These are phyloP conservation scores for Irena cyanogastra DNA, from an alignment of 2,113 vertebrate species.

Conservation along the genomic window DNA sequence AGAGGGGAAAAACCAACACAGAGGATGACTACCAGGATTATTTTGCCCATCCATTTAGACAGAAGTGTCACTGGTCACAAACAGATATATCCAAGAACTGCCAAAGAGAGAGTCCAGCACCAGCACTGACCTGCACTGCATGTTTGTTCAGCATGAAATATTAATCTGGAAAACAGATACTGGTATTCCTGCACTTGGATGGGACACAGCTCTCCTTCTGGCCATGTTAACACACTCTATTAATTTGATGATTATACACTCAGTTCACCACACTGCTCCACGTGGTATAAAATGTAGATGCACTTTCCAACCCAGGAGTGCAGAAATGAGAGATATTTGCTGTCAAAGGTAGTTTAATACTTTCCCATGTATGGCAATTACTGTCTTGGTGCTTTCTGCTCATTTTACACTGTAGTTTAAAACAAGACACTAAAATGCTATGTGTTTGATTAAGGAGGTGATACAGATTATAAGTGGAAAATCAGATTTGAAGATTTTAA, in stretches of 20 bases:
- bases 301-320: background rate
- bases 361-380: background rate
- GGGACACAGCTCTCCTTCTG: background rate
- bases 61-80: background rate
- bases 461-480: background rate
- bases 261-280: background rate
- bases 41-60: background rate
- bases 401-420: background rate
- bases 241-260: background rate
- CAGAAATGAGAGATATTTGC: background rate
- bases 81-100: background rate
- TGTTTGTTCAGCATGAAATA: background rate
- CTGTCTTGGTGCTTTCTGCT: background rate
- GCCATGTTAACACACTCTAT: background rate
- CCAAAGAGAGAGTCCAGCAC: background rate
- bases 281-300: background rate
- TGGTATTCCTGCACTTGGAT: background rate
- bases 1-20: accelerated
- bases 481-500: background rate
- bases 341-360: background rate
- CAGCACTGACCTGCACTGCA: background rate
- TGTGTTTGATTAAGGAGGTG: slow-evolving; percentile 2
- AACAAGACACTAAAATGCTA: slow-evolving; percentile 1
- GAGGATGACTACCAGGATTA: background rate
- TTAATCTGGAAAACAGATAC: background rate